Conservation (phyloP, 2,113 vertebrate genomes). For the Anseranas semipalmata region DNA sequence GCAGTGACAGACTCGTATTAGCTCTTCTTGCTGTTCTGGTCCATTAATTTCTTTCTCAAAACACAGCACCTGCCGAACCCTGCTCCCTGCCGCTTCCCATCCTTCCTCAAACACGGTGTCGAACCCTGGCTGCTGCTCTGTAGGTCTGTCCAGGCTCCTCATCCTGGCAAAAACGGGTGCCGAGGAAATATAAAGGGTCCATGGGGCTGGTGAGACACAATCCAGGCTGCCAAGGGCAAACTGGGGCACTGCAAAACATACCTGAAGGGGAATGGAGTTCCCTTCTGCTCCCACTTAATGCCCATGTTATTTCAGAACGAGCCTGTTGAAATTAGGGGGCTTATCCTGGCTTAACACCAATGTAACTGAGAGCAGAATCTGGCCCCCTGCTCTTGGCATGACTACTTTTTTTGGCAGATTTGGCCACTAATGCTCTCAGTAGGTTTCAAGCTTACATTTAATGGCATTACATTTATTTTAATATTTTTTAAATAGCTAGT, state of each 20-base stretch:
- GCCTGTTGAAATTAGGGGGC: constrained; percentile 23
- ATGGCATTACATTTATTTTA: constrained; percentile 70
- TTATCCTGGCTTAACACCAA: constrained; percentile 56
- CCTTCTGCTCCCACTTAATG: constrained; percentile 17
- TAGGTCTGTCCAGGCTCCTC: not conserved
- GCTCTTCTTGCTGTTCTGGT: not conserved
- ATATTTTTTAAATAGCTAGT: constrained; percentile 71
- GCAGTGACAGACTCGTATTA: not conserved
- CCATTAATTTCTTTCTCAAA: not conserved
- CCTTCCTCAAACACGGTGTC: not conserved
- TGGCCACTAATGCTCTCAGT: constrained; percentile 53
- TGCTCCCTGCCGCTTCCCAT: not conserved
- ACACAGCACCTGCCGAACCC: not conserved
- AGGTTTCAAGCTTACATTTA: constrained; percentile 56
- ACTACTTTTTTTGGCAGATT: constrained; percentile 60
- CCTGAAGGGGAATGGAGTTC: not conserved
- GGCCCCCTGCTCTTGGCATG: constrained; percentile 4
- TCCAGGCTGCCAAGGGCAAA: not conserved
- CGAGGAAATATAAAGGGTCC: not conserved
- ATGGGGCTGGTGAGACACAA: not conserved
- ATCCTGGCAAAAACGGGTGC: not conserved
- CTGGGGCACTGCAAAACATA: not conserved
- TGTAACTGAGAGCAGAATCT: constrained; percentile 30
- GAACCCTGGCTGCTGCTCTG: not conserved
- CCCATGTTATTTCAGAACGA: not conserved